Base-by-base conservation (phyloP, 2,888 invertebrate species). In the Plagodis dolabraria region DNA sequence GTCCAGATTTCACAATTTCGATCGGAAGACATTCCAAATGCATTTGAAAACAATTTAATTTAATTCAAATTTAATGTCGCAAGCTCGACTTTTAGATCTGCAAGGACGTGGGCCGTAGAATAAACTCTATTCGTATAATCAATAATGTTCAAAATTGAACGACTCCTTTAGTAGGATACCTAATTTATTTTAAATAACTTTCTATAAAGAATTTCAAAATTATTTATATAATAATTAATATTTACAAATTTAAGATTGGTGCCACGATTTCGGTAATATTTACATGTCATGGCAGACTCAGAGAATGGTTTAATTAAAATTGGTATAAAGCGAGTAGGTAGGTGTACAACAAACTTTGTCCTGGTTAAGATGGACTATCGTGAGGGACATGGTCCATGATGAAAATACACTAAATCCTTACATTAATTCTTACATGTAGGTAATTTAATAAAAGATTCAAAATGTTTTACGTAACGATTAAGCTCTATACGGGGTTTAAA, bases 401-500 rank as follows among this genome's bases (percentile, higher is more conserved):
- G 33, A 64, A 67, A 65, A 67, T n/a, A n/a, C 63, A 42, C 53
- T 47, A 49, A 52, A 46, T 48, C n/a, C 60, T 65, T 69, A 66
- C 51, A 68, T 47, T 63, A 63, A 60, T 57, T 61, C 62, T 60
- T 69, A 67, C 40, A 47, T 40, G 50, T 63, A 54, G 58, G 51
- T 65, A 65, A 58, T 71, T 68, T 67, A 72, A 72, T 76, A 74
- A 79, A 76, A 70, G 68, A 70, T 74, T 75, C 71, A 61, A 76
- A 79, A 80, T 76, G 69, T 75, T 76, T 76, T 77, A 80, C 70
- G 70, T 75, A 68, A 81, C 71, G 67, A 74, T 74, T 84, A 86
- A 86, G 85, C 83, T 85, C 83, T 82, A 83, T 72, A 72, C 70
- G 81, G 81, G 82, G 80, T 82, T 80, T 71, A 68, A 73, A 35